phyloP scores from a whole-genome alignment of 2,113 vertebrate species.

The Mus spicilegus region DNA sequence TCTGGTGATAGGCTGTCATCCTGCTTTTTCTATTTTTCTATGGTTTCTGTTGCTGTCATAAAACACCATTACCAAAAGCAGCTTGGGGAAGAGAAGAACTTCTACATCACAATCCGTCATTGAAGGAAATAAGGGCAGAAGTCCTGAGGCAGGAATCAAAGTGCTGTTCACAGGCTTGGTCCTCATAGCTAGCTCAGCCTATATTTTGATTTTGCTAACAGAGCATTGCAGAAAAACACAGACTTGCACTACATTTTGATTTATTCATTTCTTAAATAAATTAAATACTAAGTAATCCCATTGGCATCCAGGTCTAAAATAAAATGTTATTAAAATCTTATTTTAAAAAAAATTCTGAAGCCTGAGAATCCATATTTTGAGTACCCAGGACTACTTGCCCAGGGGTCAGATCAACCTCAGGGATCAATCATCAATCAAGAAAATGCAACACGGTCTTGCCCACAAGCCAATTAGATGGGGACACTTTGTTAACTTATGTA shows the following conservation, averaged over 20 bases:
- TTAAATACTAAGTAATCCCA: neutral
- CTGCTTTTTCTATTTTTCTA: neutral
- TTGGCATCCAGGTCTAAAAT: neutral
- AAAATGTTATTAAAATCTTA: neutral
- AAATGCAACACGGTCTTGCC: neutral
- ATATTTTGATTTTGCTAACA: neutral
- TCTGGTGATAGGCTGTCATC: neutral
- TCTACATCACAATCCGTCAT: no score
- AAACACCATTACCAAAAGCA: neutral
- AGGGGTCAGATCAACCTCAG: neutral
- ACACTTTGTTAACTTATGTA: neutral
- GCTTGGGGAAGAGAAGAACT: neutral
- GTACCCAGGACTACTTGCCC: neutral
- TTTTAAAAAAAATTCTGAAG: neutral
- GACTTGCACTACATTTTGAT: neutral
- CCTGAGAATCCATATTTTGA: neutral
- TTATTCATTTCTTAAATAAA: constrained; percentile 1
- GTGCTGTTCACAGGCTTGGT: neutral
- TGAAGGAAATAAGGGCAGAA: neutral
- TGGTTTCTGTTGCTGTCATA: neutral
- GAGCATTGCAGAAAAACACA: neutral
- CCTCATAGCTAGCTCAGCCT: neutral
- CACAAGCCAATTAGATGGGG: neutral
- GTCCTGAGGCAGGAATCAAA: neutral
- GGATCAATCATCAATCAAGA: neutral